Evolutionary conservation across 2,888 invertebrate genomes (phyloP).

Genomic region (Quadriops clusia): DNA sequence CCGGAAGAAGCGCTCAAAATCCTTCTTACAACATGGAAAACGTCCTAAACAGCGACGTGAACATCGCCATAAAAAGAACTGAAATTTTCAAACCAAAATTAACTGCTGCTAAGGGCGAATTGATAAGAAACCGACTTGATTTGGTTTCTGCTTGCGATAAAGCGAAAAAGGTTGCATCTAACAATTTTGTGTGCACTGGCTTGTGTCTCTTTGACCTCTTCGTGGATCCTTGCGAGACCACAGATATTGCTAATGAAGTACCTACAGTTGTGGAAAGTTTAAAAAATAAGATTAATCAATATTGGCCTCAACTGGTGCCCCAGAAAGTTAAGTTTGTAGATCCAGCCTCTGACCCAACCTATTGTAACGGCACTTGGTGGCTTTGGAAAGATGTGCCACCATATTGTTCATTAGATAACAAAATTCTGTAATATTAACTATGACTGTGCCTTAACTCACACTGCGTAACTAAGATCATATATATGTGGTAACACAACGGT

Average conservation of each 20-base stretch:
- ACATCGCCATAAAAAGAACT: slow-evolving; percentile 22
- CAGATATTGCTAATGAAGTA: slow-evolving; percentile 21
- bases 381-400: slow-evolving; percentile 23
- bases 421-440: too few species aligned
- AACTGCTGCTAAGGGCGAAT: slow-evolving; percentile 14
- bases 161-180: not conserved
- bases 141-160: slow-evolving; percentile 14
- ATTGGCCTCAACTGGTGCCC: slow-evolving; percentile 20
- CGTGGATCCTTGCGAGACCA: slow-evolving; percentile 30
- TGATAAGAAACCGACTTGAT: slow-evolving; percentile 16
- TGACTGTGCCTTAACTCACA: too few species aligned
- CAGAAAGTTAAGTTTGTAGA: slow-evolving; percentile 20
- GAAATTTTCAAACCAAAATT: slow-evolving; percentile 12
- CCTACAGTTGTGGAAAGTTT: slow-evolving; percentile 18
- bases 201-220: slow-evolving; percentile 28
- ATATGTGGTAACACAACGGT: too few species aligned
- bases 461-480: too few species aligned
- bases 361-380: slow-evolving; percentile 26
- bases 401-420: not conserved
- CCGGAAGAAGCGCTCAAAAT: slow-evolving; percentile 18
- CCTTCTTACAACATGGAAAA: slow-evolving; percentile 21
- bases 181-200: slow-evolving; percentile 3
- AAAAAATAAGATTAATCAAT: slow-evolving; percentile 17
- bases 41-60: slow-evolving; percentile 23
- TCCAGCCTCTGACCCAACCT: slow-evolving; percentile 22